Evolutionary conservation across 1,140 invertebrate species (phyloP).

Genomic region (Vollenhovia emeryi): DNA sequence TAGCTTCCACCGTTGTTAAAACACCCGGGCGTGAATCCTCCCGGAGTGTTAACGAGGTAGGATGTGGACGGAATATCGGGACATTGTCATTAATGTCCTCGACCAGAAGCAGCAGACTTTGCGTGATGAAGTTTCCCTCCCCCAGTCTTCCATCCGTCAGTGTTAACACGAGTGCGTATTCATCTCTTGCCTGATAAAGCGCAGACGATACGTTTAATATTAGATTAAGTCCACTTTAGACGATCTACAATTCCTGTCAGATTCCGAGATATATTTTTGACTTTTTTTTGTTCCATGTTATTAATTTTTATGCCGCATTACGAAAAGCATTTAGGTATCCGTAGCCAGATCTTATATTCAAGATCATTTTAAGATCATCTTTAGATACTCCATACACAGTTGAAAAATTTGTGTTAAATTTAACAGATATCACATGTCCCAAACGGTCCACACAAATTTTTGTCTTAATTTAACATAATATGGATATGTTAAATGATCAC

Average conservation of each 20-base stretch:
- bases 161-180: conserved; percentile 95
- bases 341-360: too few species aligned
- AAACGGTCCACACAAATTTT: too few species aligned
- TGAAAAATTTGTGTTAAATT: too few species aligned
- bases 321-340: too few species aligned
- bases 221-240: not conserved
- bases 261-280: not conserved
- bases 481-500: too few species aligned
- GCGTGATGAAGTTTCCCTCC: conserved; percentile 95
- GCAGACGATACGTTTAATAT: not conserved
- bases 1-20: conserved; percentile 93
- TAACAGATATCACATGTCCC: too few species aligned
- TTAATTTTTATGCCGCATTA: not conserved
- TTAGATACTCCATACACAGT: too few species aligned
- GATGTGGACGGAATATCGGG: conserved; percentile 94
- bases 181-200: conserved; percentile 90
- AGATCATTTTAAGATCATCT: too few species aligned
- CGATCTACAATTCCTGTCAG: not conserved
- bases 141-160: conserved; percentile 95
- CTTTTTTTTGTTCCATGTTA: not conserved
- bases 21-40: conserved; percentile 92
- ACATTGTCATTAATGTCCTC: conserved; percentile 97
- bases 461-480: too few species aligned
- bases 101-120: conserved; percentile 94
- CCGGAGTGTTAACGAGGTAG: conserved; percentile 91